Base-by-base conservation (phyloP, 2,113 vertebrate species). In the Cichladusa arquata region DNA sequence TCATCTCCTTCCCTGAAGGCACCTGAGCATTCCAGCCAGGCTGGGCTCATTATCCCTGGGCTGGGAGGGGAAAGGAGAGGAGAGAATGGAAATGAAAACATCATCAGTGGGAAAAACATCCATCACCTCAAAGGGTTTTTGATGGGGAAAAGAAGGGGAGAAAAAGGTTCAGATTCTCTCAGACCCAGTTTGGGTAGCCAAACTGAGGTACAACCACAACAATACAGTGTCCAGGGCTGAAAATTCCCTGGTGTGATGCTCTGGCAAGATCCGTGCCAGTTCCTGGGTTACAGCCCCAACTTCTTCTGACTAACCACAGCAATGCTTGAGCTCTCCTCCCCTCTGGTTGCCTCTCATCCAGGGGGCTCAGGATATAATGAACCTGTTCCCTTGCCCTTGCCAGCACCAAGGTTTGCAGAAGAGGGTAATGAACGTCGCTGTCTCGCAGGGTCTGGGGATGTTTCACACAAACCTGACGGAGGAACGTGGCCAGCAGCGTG, bases 171-270 rank as follows among this genome's bases (percentile, higher is more conserved):
- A 34, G 57, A 48, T 78, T 81, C 29, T 47, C 61, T 84, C 76
- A 89, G 58, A 57, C 58, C 25, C 69, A 3, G 6, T 71, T 90
- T 87, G 51, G 1, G 4, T 2, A 17, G 25, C 47, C 3, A 31
- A 20, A n/a, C 36, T 51, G 69, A 58, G 57, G 24, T 8, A 42
- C 58, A 88, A 74, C 76, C 54, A 62, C 12, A 23, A 74, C 65
- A 85, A 96, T 73, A 57, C 94, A 95, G 81, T 18, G 54, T 53
- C 85, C 40, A 15, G 72, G 86, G 58, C 85, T 91, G 53, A 94
- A 87, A 95, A 84, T 48, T 29, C 0, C 0, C 88, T 65, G 33
- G 24, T 9, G 31, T 6, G 76, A 62, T 84, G 50, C 93, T 90
- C 96, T 40, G 51, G 77, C 7, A 14, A 95, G 81, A 51, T 77